Evolutionary conservation across 2,888 invertebrate species (phyloP), one percentile per base, ranked within the genome.

Genomic region (Pyrrhosoma nymphula): DNA sequence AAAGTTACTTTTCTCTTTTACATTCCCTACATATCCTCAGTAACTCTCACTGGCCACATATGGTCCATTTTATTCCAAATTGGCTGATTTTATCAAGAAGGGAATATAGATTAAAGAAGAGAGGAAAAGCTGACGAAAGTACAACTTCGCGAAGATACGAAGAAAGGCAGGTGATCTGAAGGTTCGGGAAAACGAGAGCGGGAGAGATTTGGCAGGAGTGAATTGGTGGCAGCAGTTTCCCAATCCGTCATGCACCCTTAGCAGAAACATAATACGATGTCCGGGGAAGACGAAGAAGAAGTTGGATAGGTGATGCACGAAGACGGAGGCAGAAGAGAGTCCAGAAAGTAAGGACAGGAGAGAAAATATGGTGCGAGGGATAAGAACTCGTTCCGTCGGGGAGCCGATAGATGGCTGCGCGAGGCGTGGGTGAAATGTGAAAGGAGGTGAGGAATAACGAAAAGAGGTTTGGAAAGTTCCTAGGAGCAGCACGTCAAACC

Each of bases 351-450:
- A 47, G 47, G 47, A 47, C 47, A 8, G 47, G 47, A 47, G 47
- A 47, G 8, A 60, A 20, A n/a, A 69, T 69, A n/a, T 69, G n/a
- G 26, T 10, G 26, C n/a, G 69, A 69, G n/a, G 69, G 69, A 23
- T 26, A 26, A 82, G 82, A 82, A 82, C 35, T 82, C 26, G 69
- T 69, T 69, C 69, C 69, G n/a, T 12, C 69, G 14, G 35, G 82
- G 18, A 35, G 35, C 14, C 82, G 35, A 35, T 16, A 35, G 82
- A 82, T 69, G 69, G 23, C 26, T 1, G 69, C 69, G 10, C 23
- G 82, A 82, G 82, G 82, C 35, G 82, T 82, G 82, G 82, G 82
- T 35, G 82, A 82, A 82, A 82, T 82, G 82, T 82, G 82, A 82
- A 82, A 82, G 82, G 82, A 82, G 82, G 82, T 2, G 35, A 82